Base-by-base conservation (phyloP, 2,888 invertebrate species). In the Tholera decimalis region DNA sequence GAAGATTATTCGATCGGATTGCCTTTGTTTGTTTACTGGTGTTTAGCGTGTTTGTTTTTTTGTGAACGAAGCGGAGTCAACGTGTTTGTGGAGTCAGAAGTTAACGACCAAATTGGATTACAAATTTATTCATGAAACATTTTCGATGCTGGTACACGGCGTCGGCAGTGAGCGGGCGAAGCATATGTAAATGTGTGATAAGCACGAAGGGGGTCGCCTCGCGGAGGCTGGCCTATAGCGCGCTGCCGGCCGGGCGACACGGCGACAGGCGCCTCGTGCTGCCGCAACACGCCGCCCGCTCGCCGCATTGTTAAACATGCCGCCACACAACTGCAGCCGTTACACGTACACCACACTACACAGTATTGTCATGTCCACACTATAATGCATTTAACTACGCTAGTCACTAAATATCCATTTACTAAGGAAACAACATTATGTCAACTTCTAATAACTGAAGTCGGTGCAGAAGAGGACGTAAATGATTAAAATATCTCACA, bases 121-220 rank as follows among this genome's bases (percentile, higher is more conserved):
- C 92, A 93, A 93, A 93, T 93, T 94, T 94, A 94, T 94, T 94
- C 94, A 93, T 94, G 93, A 92, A 93, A 91, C 93, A 93, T 92
- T 93, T 93, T 93, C 91, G 91, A 93, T 93, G 93, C 91, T 91
- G 83, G 91, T 90, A 92, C 93, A 92, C 91, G 92, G 41, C 55
- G 60, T 60, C 60, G 75, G 86, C 87, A 85, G 88, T 83, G 90
- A 89, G 89, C 88, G 83, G 85, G 89, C 91, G 91, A 90, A 91
- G 92, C 93, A 91, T 93, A 94, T 94, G 95, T 94, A 94, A 94
- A 94, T 94, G 92, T 87, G 90, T 89, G 92, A 93, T 93, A 93
- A 93, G 93, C 91, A 90, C 89, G 93, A 88, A 91, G 88, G 87
- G 88, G 87, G 85, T 80, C 84, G 86, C 85, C 87, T 88, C 86